Evolutionary conservation across 2,797 vertebrate species (phyloP).

Genomic region (Knipowitschia caucasica): DNA sequence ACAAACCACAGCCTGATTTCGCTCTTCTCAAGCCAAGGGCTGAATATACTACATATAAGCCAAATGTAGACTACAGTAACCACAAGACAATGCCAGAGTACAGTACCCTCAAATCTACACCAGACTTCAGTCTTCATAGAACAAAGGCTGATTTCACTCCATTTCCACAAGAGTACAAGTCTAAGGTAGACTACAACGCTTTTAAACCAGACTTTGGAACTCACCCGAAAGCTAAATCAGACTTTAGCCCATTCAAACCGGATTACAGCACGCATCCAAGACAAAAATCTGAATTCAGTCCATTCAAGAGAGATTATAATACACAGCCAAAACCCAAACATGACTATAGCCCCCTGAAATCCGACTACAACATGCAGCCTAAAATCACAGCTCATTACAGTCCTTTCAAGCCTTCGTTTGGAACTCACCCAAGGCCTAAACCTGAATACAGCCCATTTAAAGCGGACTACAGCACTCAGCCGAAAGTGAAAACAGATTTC

Average conservation of each 20-base stretch:
- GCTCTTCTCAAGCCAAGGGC: slow-evolving; percentile 74
- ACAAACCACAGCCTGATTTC: slow-evolving; percentile 71
- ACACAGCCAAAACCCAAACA: slow-evolving; percentile 73
- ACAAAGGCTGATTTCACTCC: slow-evolving; percentile 71
- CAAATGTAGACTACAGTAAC: slow-evolving; percentile 71
- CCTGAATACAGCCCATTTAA: slow-evolving; percentile 72
- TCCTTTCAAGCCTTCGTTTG: slow-evolving; percentile 68
- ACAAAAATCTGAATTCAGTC: slow-evolving; percentile 71
- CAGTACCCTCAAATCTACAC: slow-evolving; percentile 69
- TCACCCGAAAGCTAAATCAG: slow-evolving; percentile 68
- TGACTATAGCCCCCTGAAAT: slow-evolving; percentile 75
- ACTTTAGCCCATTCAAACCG: slow-evolving; percentile 74
- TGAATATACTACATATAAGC: slow-evolving; percentile 73
- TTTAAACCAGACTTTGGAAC: slow-evolving; percentile 72
- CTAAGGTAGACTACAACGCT: slow-evolving; percentile 71
- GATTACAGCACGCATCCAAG: slow-evolving; percentile 74
- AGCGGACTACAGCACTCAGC: slow-evolving; percentile 72
- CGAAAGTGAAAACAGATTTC: slow-evolving; percentile 72
- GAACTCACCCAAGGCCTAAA: slow-evolving; percentile 68
- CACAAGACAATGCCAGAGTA: slow-evolving; percentile 72
- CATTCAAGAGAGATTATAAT: slow-evolving; percentile 73
- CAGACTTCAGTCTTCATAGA: slow-evolving; percentile 75
- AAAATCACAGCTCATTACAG: slow-evolving; percentile 70
- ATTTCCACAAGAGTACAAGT: slow-evolving; percentile 73
- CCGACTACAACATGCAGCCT: slow-evolving; percentile 67